Evolutionary conservation across 2,113 vertebrate genomes (phyloP).

Genomic region (Hydrochoerus hydrochaeris): DNA sequence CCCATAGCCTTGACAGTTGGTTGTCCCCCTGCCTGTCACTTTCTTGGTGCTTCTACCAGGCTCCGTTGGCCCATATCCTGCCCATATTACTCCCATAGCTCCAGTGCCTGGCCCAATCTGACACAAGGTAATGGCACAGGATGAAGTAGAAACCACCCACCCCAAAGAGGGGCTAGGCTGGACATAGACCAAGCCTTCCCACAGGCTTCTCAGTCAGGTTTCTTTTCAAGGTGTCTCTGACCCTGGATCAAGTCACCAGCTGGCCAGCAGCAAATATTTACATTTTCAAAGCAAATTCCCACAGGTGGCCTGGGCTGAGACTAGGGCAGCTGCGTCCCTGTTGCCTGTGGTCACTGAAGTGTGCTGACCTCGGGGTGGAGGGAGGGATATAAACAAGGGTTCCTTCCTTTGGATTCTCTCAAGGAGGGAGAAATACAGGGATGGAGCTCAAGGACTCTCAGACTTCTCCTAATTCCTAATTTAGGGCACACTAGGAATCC

Average conservation of each 20-base stretch:
- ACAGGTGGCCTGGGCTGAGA: not conserved
- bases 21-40: not conserved
- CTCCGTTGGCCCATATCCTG: not conserved
- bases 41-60: not conserved
- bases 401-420: not conserved
- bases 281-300: slow-evolving; percentile 65
- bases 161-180: not conserved
- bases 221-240: slow-evolving; percentile 35
- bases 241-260: slow-evolving; percentile 45
- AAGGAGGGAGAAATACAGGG: not conserved
- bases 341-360: not conserved
- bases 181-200: not conserved
- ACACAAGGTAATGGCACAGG: not conserved
- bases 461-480: not conserved
- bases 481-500: not conserved
- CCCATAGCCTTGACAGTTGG: not conserved
- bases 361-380: not conserved
- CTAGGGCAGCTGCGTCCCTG: not conserved
- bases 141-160: not conserved
- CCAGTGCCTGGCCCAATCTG: not conserved
- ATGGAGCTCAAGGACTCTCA: not conserved
- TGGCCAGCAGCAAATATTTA: slow-evolving; percentile 74
- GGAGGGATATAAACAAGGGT: not conserved
- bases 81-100: not conserved
- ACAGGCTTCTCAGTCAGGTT: not conserved